Conservation (phyloP, 2,113 vertebrate species). For the Rhizomys pruinosus region DNA sequence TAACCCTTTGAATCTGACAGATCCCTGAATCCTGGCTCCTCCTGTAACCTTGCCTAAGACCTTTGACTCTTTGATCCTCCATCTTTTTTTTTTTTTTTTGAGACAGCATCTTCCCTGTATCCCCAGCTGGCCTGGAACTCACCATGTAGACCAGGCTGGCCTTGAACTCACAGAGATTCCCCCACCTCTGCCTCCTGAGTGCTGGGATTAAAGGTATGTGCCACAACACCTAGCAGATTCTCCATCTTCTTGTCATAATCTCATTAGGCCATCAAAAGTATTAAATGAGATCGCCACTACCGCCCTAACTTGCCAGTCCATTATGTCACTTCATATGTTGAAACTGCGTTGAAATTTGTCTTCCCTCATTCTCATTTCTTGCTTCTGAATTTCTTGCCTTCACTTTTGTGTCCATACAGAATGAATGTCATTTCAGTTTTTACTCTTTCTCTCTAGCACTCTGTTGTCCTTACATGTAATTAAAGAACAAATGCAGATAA, state of each 20-base stretch:
- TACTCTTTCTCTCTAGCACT: too few relatives aligned
- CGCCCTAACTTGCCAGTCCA: neutral
- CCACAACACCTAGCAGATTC: too few relatives aligned
- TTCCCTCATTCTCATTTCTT: neutral
- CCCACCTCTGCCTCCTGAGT: too few relatives aligned
- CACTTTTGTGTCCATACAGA: neutral
- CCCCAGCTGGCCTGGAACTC: too few relatives aligned
- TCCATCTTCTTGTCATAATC: neutral
- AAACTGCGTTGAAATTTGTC: neutral
- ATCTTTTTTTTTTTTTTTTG: too few relatives aligned
- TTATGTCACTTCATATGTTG: neutral
- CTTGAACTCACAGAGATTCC: too few relatives aligned
- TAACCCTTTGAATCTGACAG: neutral
- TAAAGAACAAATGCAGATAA: too few relatives aligned
- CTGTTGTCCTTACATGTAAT: too few relatives aligned
- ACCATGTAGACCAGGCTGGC: too few relatives aligned
- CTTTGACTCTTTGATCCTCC: neutral
- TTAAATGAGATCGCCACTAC: neutral
- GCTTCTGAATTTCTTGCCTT: neutral
- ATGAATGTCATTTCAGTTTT: neutral
- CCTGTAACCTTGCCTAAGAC: neutral
- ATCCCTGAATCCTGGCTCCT: neutral
- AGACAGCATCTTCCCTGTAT: too few relatives aligned
- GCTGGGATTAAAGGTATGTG: too few relatives aligned
- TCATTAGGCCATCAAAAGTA: neutral